phyloP scores from a whole-genome alignment of 2,113 vertebrate species.

The Phocoena phocoena region DNA sequence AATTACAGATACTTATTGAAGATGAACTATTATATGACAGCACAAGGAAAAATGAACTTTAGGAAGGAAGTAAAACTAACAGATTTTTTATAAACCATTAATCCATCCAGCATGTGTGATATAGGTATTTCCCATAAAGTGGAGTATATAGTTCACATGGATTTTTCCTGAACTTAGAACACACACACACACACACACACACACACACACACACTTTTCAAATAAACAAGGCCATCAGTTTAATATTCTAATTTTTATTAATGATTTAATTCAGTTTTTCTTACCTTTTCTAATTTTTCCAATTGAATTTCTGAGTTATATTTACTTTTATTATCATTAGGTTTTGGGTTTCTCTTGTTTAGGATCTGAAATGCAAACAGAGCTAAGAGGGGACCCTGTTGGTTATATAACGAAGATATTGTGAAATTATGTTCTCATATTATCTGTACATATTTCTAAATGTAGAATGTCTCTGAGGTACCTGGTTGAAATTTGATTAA shows the following conservation, averaged over 20 bases:
- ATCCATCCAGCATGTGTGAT: conserved; percentile 43
- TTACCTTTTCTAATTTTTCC: not conserved
- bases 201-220: not conserved
- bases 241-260: conserved; percentile 35
- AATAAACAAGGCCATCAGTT: not conserved
- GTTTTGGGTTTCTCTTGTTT: not conserved
- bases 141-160: not conserved
- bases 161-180: not conserved
- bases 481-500: not conserved
- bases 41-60: conserved; percentile 62
- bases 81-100: conserved; percentile 42
- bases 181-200: not conserved
- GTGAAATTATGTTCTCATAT: not conserved
- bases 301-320: not conserved
- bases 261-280: not conserved
- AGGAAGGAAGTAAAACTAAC: conserved; percentile 57
- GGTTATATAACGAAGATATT: not conserved
- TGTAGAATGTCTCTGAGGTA: not conserved
- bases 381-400: not conserved
- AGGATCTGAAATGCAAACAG: not conserved
- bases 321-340: not conserved
- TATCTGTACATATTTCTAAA: not conserved
- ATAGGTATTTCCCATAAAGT: not conserved
- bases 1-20: conserved; percentile 54
- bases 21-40: conserved; percentile 71